A percentile compares a stretch with the other conserved stretches of the same genome.
Evolutionary conservation across 2,113 vertebrate genomes (phyloP).

Genomic region (Macroglossus sobrinus): DNA sequence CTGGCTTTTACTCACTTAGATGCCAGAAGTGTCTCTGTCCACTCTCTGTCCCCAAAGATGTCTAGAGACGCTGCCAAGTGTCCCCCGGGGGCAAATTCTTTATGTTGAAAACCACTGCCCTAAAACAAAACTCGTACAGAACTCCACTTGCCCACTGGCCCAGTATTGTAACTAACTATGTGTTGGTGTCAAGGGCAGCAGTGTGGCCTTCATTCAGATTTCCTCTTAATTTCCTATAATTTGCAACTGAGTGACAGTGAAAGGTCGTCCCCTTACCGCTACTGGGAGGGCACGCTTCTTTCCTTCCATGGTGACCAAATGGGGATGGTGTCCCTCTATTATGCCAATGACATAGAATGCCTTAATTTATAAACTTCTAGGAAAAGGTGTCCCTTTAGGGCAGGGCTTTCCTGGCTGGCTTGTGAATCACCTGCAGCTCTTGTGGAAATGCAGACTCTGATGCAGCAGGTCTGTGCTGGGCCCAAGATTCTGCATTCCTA

Average conservation of each 20-base stretch:
- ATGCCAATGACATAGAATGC: neutral
- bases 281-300: neutral
- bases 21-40: neutral
- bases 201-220: neutral
- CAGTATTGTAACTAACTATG: rapidly evolving
- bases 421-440: neutral
- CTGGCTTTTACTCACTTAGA: neutral
- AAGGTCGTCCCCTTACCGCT: neutral
- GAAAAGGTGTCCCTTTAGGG: neutral
- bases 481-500: neutral
- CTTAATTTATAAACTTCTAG: neutral
- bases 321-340: neutral
- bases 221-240: neutral
- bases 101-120: neutral
- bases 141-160: neutral
- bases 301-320: neutral
- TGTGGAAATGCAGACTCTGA: neutral
- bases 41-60: neutral
- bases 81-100: neutral
- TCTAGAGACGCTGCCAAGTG: neutral
- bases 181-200: too few species aligned
- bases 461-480: neutral
- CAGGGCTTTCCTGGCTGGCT: neutral
- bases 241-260: neutral
- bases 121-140: neutral